These are phyloP conservation scores for Tuberolachnus salignus DNA, from an alignment of 2,888 invertebrate genomes.

Conservation along the genomic window DNA sequence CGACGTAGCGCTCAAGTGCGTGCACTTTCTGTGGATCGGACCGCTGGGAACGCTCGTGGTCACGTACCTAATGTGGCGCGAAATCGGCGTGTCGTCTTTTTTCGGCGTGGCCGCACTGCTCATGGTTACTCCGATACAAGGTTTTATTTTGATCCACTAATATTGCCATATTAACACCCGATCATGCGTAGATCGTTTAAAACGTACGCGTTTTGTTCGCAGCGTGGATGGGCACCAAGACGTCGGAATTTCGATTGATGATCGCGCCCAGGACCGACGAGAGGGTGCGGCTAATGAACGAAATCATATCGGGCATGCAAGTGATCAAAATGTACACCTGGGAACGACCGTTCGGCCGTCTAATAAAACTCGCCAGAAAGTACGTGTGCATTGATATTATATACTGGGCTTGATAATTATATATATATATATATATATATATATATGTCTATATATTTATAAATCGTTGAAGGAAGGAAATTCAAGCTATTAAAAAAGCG, in stretches of 20 bases:
- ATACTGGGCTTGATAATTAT: too few relatives aligned
- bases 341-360: conserved; percentile 80
- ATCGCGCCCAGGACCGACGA: conserved; percentile 90
- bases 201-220: not conserved
- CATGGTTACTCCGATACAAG: conserved; percentile 77
- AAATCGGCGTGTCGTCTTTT: conserved; percentile 73
- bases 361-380: conserved; percentile 76
- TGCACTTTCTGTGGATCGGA: conserved; percentile 92
- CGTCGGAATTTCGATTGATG: conserved; percentile 75
- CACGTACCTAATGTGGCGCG: conserved; percentile 71
- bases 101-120: conserved; percentile 75
- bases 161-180: too few relatives aligned
- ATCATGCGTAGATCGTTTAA: not conserved
- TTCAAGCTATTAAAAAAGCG: conserved; percentile 73
- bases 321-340: conserved; percentile 93
- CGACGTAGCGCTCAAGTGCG: conserved; percentile 85
- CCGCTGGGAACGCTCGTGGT: conserved; percentile 82
- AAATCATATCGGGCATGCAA: conserved; percentile 83
- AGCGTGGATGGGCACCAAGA: conserved; percentile 78
- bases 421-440: too few relatives aligned
- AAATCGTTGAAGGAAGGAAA: conserved; percentile 67
- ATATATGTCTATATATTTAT: too few relatives aligned
- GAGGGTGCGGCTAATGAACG: conserved; percentile 88
- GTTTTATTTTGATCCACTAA: conserved; percentile 61
- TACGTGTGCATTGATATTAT: conserved; percentile 63